Base-by-base conservation (phyloP, 2,888 invertebrate species). In the Nephrocerus scutellatus region DNA sequence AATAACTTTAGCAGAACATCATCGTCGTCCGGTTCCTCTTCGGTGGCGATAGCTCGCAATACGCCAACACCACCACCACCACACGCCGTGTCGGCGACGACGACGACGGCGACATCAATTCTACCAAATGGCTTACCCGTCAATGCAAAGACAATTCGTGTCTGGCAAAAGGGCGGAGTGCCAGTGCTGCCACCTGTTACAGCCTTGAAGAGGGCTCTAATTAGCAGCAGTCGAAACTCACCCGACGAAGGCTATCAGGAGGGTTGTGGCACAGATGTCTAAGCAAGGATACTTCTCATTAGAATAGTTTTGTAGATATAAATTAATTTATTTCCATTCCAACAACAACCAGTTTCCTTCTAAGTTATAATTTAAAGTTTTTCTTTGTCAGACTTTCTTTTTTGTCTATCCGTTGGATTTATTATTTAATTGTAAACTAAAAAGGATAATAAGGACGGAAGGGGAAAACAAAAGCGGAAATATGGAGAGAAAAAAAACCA, bases 211-310 rank as follows among this genome's bases (percentile, higher is more conserved):
- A 79, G 88, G 48, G 88, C 84, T 43, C 76, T 88, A 48, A 82
- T 82, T 53, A 84, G 82, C 67, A 84, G 80, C 58, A 84, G 80
- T 56, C 79, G 89, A 60, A 88, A 86, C 65, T 84, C 89, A 16
- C 84, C 87, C 26, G 91, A 91, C 60, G 90, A 91, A 68, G 87
- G 88, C 46, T 90, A 89, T 66, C 89, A 89, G 68, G 90, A 90
- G 71, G 90, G 90, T 58, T 87, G 88, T 70, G 89, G 89, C 52
- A 90, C 90, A 52, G 89, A 90, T 70, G 90, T 90, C 67, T 89
- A 84, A 55, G 56, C 45, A 43, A 32, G 26, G 23, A 9, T 39
- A 30, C 36, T 37, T n/a, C n/a, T n/a, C n/a, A n/a, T n/a, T n/a
- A n/a, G n/a, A n/a, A n/a, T n/a, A n/a, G n/a, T n/a, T n/a, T 29